Percentiles rank a stretch among this genome's conserved stretches.
phyloP scores from a whole-genome alignment of 2,797 vertebrate species.

The Sebastes flavidus region DNA sequence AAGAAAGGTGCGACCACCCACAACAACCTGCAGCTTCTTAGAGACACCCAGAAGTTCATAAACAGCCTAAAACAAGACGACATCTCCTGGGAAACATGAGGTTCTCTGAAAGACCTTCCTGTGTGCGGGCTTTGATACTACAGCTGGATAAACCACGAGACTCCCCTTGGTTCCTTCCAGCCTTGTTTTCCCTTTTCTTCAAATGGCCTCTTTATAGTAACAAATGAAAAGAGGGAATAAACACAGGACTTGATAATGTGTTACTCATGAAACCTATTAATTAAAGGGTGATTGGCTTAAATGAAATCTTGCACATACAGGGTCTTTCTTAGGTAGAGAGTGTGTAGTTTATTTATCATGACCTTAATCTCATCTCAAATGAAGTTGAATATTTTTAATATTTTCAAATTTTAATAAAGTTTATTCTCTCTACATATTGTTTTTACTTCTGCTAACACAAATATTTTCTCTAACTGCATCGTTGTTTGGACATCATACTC shows the following conservation, averaged over 20 bases:
- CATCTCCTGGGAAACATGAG: conserved; percentile 86
- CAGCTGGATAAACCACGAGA: conserved; percentile 25
- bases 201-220: neutral
- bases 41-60: conserved; percentile 85
- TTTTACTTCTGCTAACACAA: neutral
- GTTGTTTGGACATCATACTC: neutral
- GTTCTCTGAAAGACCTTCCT: conserved; percentile 3
- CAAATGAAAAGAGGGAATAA: conserved; percentile 6
- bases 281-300: neutral
- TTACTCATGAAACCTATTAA: neutral
- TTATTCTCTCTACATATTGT: conserved; percentile 1
- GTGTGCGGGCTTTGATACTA: conserved; percentile 5
- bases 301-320: neutral
- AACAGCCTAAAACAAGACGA: conserved; percentile 85
- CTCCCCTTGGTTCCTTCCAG: neutral
- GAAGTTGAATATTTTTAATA: conserved; percentile 35
- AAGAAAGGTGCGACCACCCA: conserved; percentile 63
- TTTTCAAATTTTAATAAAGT: conserved; percentile 54
- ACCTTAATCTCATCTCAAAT: neutral
- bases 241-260: neutral
- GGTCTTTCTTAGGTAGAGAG: neutral
- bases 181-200: neutral
- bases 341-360: neutral
- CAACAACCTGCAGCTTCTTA: conserved; percentile 82
- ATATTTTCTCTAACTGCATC: neutral